A percentile compares a stretch with the other conserved stretches of the same genome.
phyloP scores from a whole-genome alignment of 2,797 vertebrate genomes.

The Lutjanus campechanus region DNA sequence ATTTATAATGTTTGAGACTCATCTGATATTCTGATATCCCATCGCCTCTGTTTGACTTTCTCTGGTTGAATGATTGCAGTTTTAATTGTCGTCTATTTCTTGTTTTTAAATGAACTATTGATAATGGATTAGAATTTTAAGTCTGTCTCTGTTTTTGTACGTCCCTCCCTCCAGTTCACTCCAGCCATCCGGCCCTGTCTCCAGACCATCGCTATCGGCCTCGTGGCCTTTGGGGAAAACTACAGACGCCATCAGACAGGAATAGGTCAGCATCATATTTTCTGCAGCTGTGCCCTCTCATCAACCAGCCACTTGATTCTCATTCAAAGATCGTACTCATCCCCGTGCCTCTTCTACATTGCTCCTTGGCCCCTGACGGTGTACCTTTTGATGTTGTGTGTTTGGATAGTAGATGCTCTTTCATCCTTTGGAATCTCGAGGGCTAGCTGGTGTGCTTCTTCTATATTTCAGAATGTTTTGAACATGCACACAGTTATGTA shows the following conservation, averaged over 20 bases:
- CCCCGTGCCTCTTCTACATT: conserved; percentile 47
- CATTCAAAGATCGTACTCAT: conserved; percentile 68
- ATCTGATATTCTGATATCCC: conserved; percentile 29
- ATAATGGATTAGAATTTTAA: conserved; percentile 17
- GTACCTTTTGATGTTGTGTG: conserved; percentile 76
- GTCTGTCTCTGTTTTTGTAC: conserved; percentile 13
- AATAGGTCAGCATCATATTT: conserved; percentile 86
- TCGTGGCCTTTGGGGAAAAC: conserved; percentile 94
- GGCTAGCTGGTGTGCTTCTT: conserved; percentile 62
- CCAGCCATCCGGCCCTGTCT: conserved; percentile 92
- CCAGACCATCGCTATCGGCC: conserved; percentile 92
- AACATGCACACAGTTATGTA: conserved; percentile 54
- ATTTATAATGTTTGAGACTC: conserved; percentile 38
- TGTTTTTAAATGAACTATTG: conserved; percentile 1
- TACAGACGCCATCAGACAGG: conserved; percentile 91
- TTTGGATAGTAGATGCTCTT: conserved; percentile 75
- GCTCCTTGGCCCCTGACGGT: conserved; percentile 63
- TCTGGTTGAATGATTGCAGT: conserved; percentile 26
- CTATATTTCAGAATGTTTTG: conserved; percentile 76
- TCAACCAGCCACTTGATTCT: conserved; percentile 57
- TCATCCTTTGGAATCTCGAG: conserved; percentile 67
- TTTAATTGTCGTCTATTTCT: conserved; percentile 10
- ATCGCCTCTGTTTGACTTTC: conserved; percentile 16
- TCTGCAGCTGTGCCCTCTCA: conserved; percentile 48
- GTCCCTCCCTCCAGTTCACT: conserved; percentile 84